Evolutionary conservation across 2,888 invertebrate genomes (phyloP), one percentile per base, ranked within the genome.

Genomic region (Sesia apiformis): DNA sequence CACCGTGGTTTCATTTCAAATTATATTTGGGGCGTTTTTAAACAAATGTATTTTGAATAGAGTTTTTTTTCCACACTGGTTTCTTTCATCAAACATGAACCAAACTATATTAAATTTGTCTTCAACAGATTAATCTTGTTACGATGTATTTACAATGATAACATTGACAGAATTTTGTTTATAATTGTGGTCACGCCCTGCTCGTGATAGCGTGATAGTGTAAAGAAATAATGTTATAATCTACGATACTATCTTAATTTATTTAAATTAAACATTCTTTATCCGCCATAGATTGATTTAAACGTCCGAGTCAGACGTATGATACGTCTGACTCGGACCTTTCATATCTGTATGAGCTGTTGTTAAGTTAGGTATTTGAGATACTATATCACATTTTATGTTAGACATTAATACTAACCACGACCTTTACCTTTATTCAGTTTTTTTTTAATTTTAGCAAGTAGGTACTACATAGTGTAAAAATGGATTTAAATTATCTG

Each of bases 201-300:
- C 23, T 41, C 42, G 53, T 53, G 52, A 57, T 53, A 55, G 49
- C 49, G 23, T 56, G 57, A 54, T 60, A 8, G 38, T 38, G 38
- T 8, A 50, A 50, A 53, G 54, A 52, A 54, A 55, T 53, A 53
- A 49, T 23, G 57, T 51, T 53, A 38, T 55, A n/a, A n/a, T 42
- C 7, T 54, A 49, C 51, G 61, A 63, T 58, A 57, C 58, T 61
- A 67, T 63, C 64, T 57, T 62, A 66, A 70, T 64, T 63, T 63
- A 65, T 63, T 63, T 62, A 64, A 58, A 65, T 63, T 63, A 60
- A 58, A 58, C 58, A 54, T 49, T 38, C 42, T 43, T 46, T 53
- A 52, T 52, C 51, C 50, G 23, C 39, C 23, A 6, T 3, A 7
- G 50, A 50, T 7, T 23, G 23, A 46, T 8, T 46, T 7, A 46